Evolutionary conservation across 92 coral and sea anemone species (phyloP).

Genomic region (Palythoa grandiflora): DNA sequence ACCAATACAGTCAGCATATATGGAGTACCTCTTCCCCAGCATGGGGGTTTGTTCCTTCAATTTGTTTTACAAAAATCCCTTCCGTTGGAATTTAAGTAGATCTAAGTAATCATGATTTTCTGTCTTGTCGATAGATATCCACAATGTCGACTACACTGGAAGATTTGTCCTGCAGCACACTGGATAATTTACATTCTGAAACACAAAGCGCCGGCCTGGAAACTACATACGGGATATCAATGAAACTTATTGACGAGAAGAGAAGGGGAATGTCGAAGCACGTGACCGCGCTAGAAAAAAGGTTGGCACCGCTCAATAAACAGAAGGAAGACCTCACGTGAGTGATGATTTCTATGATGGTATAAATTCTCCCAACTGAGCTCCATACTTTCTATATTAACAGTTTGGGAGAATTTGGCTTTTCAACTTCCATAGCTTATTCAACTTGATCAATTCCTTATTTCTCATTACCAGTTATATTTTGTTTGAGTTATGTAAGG

Average conservation of each 20-base stretch:
- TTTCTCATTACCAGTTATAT: too few species aligned
- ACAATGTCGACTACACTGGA: conserved; percentile 68
- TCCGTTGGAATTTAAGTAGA: too few species aligned
- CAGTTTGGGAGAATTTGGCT: too few species aligned
- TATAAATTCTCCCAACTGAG: too few species aligned
- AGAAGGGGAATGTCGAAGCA: conserved; percentile 72
- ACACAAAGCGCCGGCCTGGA: conserved; percentile 82
- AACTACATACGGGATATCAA: conserved; percentile 77
- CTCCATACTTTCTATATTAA: too few species aligned
- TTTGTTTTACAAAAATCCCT: too few species aligned
- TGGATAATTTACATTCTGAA: conserved; percentile 55
- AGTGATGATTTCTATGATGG: not conserved
- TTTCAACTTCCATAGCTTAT: too few species aligned
- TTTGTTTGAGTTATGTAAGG: too few species aligned
- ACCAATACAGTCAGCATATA: too few species aligned
- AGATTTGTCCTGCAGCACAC: conserved; percentile 62
- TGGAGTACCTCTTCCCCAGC: too few species aligned
- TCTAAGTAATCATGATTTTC: not conserved
- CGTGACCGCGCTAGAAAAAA: conserved; percentile 78
- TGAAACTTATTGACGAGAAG: conserved; percentile 77
- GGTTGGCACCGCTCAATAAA: conserved; percentile 71
- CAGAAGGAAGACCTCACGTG: conserved; percentile 78
- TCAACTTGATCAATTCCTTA: too few species aligned
- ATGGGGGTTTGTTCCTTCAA: too few species aligned
- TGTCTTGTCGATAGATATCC: conserved; percentile 3